phyloP scores from a whole-genome alignment of 2,888 invertebrate genomes.

The Phyllotreta striolata region DNA sequence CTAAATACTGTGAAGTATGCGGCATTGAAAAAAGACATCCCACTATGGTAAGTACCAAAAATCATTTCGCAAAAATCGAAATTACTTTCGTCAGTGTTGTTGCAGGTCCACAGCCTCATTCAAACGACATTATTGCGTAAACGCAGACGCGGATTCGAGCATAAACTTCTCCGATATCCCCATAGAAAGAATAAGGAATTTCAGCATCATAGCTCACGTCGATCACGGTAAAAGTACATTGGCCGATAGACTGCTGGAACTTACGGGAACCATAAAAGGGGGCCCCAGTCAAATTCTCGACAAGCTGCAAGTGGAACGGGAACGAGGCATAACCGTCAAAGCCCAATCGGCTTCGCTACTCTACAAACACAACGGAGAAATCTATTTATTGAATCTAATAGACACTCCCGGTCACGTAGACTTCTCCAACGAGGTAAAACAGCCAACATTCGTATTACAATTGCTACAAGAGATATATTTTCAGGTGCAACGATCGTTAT shows the following conservation, averaged over 20 bases:
- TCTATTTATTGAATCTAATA: slow-evolving; percentile 91
- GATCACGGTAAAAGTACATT: slow-evolving; percentile 99
- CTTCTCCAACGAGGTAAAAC: slow-evolving; percentile 89
- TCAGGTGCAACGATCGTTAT: slow-evolving; percentile 83
- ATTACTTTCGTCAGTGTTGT: not conserved
- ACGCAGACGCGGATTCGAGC: slow-evolving; percentile 1
- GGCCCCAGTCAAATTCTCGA: slow-evolving; percentile 79
- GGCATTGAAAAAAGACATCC: not conserved
- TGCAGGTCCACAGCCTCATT: no score
- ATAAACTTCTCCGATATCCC: slow-evolving; percentile 56
- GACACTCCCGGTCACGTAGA: slow-evolving; percentile 99
- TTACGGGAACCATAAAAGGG: slow-evolving; percentile 82
- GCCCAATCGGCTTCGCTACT: slow-evolving; percentile 94
- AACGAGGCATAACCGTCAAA: slow-evolving; percentile 98
- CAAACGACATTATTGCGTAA: slow-evolving; percentile 17
- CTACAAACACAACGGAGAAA: slow-evolving; percentile 72
- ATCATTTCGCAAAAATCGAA: not conserved
- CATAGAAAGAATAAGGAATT: slow-evolving; percentile 79
- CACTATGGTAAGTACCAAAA: slow-evolving; percentile 9
- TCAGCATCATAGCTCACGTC: slow-evolving; percentile 98
- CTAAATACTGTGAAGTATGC: slow-evolving; percentile 11
- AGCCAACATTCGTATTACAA: not conserved
- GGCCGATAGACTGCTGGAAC: slow-evolving; percentile 93
- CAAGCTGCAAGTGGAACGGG: slow-evolving; percentile 87
- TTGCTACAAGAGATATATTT: slow-evolving; percentile 16